These are phyloP conservation scores for Stegostoma tigrinum DNA, from an alignment of 2,113 vertebrate genomes.

Conservation along the genomic window DNA sequence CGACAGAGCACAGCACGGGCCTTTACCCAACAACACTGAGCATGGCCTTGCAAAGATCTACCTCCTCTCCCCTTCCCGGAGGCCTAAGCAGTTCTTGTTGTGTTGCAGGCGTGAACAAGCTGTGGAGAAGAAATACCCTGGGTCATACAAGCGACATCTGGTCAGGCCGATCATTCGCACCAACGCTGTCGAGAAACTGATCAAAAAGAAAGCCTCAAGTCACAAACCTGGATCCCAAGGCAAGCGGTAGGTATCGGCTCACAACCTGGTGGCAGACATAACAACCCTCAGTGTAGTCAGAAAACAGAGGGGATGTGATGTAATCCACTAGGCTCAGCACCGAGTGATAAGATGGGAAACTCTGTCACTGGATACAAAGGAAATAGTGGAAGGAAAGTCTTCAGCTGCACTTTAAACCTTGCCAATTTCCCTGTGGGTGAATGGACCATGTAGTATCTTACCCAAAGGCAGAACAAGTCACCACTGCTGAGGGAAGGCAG, in stretches of 20 bases:
- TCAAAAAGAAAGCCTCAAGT: conserved; percentile 81
- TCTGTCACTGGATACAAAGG: not conserved
- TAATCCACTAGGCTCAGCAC: not conserved
- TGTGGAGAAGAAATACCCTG: conserved; percentile 95
- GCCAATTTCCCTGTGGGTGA: not conserved
- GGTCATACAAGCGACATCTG: conserved; percentile 86
- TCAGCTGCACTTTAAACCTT: not conserved
- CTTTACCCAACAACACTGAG: not conserved
- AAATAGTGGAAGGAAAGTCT: not conserved
- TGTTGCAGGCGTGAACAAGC: conserved; percentile 81
- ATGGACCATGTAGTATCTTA: not conserved
- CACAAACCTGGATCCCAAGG: conserved; percentile 78
- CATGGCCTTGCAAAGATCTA: not conserved
- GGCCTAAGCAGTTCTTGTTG: not conserved
- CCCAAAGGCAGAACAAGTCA: not conserved
- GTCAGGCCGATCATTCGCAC: conserved; percentile 87
- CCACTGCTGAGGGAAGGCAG: not conserved
- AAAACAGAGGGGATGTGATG: not conserved
- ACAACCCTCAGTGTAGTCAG: not conserved
- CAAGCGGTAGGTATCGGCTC: conserved; percentile 65
- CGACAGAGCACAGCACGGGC: not conserved
- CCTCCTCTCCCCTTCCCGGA: not conserved
- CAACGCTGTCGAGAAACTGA: conserved; percentile 90
- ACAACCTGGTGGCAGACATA: not conserved
- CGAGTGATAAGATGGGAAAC: not conserved